A percentile compares a stretch with the other conserved stretches of the same genome.
phyloP scores from a whole-genome alignment of 2,113 vertebrate species.

The Phylloscopus trochilus region DNA sequence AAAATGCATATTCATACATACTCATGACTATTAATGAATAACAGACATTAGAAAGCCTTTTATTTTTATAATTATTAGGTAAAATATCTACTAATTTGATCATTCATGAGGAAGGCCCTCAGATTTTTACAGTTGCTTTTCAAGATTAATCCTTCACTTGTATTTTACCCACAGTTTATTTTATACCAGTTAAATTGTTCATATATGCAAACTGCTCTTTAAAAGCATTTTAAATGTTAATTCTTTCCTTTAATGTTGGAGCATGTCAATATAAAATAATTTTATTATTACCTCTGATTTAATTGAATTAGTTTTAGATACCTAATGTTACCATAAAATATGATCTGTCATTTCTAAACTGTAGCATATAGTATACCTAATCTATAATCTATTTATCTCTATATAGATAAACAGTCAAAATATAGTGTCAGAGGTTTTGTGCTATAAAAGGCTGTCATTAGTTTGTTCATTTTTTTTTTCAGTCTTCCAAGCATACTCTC shows the following conservation, averaged over 20 bases:
- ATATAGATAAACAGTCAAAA: background rate
- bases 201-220: background rate
- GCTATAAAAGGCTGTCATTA: background rate
- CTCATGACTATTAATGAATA: background rate
- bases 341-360: background rate
- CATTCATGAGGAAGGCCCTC: fast-evolving
- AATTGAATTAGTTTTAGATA: background rate
- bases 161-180: background rate
- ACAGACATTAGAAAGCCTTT: background rate
- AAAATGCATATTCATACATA: background rate
- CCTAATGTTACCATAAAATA: background rate
- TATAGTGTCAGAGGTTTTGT: background rate
- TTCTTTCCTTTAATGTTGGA: background rate
- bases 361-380: background rate
- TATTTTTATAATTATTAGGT: background rate
- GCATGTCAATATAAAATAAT: background rate
- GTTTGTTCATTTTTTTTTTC: background rate
- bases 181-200: background rate
- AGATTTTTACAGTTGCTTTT: background rate
- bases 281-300: background rate
- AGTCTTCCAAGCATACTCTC: background rate
- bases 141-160: background rate
- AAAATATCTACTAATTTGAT: background rate
- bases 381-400: background rate
- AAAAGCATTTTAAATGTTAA: background rate